These are phyloP conservation scores for Heterohyrax brucei DNA, from an alignment of 2,797 vertebrate species.

Conservation along the genomic window DNA sequence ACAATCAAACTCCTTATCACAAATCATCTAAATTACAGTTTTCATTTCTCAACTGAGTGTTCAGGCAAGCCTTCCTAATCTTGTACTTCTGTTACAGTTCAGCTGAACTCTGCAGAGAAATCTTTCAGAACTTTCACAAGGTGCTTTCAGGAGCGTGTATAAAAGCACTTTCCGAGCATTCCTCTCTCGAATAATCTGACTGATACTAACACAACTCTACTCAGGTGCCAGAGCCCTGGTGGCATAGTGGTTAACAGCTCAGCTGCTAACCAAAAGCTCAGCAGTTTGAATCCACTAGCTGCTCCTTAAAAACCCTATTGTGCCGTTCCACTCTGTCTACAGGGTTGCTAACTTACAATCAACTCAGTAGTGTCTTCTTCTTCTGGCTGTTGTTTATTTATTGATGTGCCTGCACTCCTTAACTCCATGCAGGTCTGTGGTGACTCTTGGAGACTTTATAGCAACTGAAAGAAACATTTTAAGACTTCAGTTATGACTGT, in stretches of 20 bases:
- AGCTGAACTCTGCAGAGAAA: slow-evolving; percentile 43
- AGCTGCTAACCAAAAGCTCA: too few relatives aligned
- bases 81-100: slow-evolving; percentile 65
- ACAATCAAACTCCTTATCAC: slow-evolving; percentile 76
- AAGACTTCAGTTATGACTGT: not conserved
- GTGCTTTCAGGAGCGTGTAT: slow-evolving; percentile 62
- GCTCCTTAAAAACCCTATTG: too few relatives aligned
- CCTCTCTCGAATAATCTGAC: slow-evolving; percentile 47
- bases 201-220: not conserved
- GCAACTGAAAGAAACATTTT: slow-evolving; percentile 10
- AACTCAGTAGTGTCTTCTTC: too few relatives aligned
- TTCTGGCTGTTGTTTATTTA: too few relatives aligned
- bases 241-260: too few relatives aligned
- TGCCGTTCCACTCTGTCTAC: too few relatives aligned
- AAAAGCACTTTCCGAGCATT: slow-evolving; percentile 49
- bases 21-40: slow-evolving; percentile 70
- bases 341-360: too few relatives aligned
- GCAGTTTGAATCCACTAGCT: too few relatives aligned
- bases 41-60: slow-evolving; percentile 69
- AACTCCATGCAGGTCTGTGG: not conserved
- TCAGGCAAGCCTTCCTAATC: slow-evolving; percentile 40
- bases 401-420: not conserved
- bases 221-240: not conserved
- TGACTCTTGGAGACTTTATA: not conserved
- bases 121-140: slow-evolving; percentile 28